A percentile compares a stretch with the other conserved stretches of the same genome.
phyloP scores from a whole-genome alignment of 2,113 vertebrate species.

The Callionymus lyra region DNA sequence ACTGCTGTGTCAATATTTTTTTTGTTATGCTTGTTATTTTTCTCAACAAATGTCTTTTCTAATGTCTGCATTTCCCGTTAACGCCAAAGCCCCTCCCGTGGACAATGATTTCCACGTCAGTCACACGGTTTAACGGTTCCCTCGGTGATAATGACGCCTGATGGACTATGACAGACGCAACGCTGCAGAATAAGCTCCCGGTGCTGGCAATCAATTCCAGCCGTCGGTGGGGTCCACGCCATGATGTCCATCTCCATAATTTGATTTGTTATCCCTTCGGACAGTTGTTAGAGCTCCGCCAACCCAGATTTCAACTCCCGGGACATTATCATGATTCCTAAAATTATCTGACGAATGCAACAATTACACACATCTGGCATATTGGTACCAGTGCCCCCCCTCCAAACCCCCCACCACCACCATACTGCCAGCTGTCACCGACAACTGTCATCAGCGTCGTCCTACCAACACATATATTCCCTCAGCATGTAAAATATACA shows the following conservation, averaged over 20 bases:
- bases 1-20: no score
- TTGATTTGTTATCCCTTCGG: slow-evolving; percentile 64
- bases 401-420: no score
- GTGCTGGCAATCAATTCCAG: slow-evolving; percentile 58
- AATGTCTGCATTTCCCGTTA: slow-evolving; percentile 8
- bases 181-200: slow-evolving; percentile 43
- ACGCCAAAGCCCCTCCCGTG: slow-evolving; percentile 2
- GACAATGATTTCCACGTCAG: slow-evolving; percentile 28
- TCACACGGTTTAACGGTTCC: slow-evolving; percentile 44
- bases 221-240: slow-evolving; percentile 30
- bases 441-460: slow-evolving; percentile 5
- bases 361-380: slow-evolving; percentile 20
- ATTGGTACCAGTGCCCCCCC: slow-evolving; percentile 14
- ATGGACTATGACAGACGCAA: slow-evolving; percentile 56
- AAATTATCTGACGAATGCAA: slow-evolving; percentile 19
- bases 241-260: slow-evolving; percentile 56
- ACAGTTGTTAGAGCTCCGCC: slow-evolving; percentile 50
- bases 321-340: slow-evolving; percentile 13
- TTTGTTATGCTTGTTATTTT: no score
- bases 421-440: slow-evolving; percentile 22
- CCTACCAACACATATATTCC: slow-evolving; percentile 26
- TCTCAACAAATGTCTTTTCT: not conserved
- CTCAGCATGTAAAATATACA: slow-evolving; percentile 48
- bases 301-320: slow-evolving; percentile 13
- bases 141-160: slow-evolving; percentile 54